phyloP scores from a whole-genome alignment of 2,113 vertebrate species.

The Xyliphius kryptos region DNA sequence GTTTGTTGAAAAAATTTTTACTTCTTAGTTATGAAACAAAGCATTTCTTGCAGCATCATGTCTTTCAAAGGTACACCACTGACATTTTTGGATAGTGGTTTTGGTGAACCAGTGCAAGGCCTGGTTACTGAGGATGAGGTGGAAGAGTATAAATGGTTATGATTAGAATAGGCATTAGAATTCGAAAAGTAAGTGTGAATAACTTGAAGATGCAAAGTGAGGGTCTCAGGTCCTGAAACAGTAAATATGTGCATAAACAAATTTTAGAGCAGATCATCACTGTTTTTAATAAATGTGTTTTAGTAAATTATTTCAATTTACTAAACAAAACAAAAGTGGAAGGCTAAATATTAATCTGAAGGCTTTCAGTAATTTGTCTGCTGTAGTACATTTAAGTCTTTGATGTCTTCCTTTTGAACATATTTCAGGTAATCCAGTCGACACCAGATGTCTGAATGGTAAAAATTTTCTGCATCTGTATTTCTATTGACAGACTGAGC shows the following conservation, averaged over 20 bases:
- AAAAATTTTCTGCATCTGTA: slow-evolving; percentile 8
- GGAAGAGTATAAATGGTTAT: background rate
- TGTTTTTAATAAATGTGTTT: background rate
- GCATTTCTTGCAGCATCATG: no score
- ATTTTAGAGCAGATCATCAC: background rate
- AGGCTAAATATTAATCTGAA: slow-evolving; percentile 11
- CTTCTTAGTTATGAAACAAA: no score
- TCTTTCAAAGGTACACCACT: no score
- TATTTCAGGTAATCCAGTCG: slow-evolving; percentile 28
- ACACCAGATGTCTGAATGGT: slow-evolving; percentile 18
- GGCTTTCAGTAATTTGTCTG: slow-evolving; percentile 20
- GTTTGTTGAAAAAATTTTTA: no score
- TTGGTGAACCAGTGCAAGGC: no score
- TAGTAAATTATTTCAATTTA: background rate
- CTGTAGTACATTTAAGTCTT: slow-evolving; percentile 21
- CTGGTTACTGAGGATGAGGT: no score
- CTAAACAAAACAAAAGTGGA: slow-evolving; percentile 1
- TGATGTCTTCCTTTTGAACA: slow-evolving; percentile 19
- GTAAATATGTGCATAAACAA: background rate
- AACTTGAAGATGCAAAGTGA: slow-evolving; percentile 3
- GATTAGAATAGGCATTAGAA: background rate
- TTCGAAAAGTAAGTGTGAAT: background rate
- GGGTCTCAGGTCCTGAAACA: slow-evolving; percentile 17
- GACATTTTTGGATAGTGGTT: no score
- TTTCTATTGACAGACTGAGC: slow-evolving; percentile 21